These are phyloP conservation scores for Augiades crinisus DNA, from an alignment of 2,888 invertebrate genomes.

Conservation along the genomic window DNA sequence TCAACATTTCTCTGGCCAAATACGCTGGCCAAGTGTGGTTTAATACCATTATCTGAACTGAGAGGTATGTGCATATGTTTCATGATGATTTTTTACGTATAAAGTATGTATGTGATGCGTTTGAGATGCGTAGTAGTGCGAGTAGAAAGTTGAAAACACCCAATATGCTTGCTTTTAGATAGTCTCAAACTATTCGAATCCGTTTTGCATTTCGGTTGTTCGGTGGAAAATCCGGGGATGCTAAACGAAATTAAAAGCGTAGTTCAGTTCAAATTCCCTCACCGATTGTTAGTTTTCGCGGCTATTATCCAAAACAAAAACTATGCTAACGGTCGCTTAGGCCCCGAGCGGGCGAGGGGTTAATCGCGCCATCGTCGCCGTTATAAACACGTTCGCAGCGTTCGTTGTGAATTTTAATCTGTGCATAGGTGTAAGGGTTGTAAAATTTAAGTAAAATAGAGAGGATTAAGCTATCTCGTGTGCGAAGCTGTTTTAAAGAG, in stretches of 20 bases:
- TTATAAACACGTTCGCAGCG: slow-evolving; percentile 57
- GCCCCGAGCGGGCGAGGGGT: slow-evolving; percentile 7
- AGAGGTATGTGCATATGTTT: too few relatives aligned
- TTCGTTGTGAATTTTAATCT: slow-evolving; percentile 30
- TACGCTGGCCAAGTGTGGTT: too few relatives aligned
- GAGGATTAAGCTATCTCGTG: slow-evolving; percentile 26
- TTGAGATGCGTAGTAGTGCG: too few relatives aligned
- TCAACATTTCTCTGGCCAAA: too few relatives aligned
- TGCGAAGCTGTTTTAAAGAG: slow-evolving; percentile 22
- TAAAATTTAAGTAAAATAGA: slow-evolving; percentile 27
- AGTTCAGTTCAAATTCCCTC: slow-evolving; percentile 16
- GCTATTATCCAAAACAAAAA: slow-evolving; percentile 29
- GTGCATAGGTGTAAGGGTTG: slow-evolving; percentile 32
- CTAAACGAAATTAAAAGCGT: slow-evolving; percentile 24
- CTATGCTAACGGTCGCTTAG: slow-evolving; percentile 20
- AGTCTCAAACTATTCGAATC: background rate
- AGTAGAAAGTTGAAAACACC: too few relatives aligned
- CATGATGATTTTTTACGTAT: too few relatives aligned
- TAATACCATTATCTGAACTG: too few relatives aligned
- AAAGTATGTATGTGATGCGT: too few relatives aligned
- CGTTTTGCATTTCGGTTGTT: too few relatives aligned
- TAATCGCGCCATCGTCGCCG: slow-evolving; percentile 49
- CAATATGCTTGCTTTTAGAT: background rate
- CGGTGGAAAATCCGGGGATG: slow-evolving; percentile 5
- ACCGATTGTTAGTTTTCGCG: slow-evolving; percentile 23